phyloP scores from a whole-genome alignment of 2,797 vertebrate genomes.

The Sebastes baramenuke region DNA sequence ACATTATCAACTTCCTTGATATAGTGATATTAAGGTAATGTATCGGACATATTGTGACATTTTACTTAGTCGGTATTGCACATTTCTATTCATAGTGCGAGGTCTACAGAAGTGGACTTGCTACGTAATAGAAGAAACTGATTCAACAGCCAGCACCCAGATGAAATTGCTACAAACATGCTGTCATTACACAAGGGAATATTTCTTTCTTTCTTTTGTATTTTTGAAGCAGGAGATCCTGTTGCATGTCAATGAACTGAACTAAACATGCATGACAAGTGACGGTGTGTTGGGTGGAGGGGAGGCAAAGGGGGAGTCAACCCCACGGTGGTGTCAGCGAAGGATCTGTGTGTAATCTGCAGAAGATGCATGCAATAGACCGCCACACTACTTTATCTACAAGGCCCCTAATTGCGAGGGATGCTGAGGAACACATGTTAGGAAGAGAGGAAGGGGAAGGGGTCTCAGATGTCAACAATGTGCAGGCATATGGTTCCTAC shows the following conservation, averaged over 20 bases:
- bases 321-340: conserved; percentile 51
- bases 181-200: conserved; percentile 56
- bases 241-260: conserved; percentile 70
- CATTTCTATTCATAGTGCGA: not conserved
- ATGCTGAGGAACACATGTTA: conserved; percentile 76
- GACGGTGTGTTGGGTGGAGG: conserved; percentile 48
- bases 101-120: not conserved
- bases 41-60: not conserved
- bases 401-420: conserved; percentile 75
- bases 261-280: conserved; percentile 73
- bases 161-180: conserved; percentile 42
- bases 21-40: not conserved
- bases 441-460: conserved; percentile 74
- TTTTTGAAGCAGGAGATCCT: conserved; percentile 50
- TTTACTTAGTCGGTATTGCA: not conserved
- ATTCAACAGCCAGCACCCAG: conserved; percentile 23
- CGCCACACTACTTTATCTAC: conserved; percentile 61
- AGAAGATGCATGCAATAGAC: conserved; percentile 52
- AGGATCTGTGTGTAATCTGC: conserved; percentile 71
- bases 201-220: conserved; percentile 2
- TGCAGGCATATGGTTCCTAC: conserved; percentile 65
- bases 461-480: conserved; percentile 73
- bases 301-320: conserved; percentile 39
- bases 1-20: not conserved
- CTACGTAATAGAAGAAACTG: not conserved